Percentiles rank a stretch among this genome's conserved stretches.
Conservation (phyloP, 1,140 invertebrate genomes). For the Solenopsis invicta region DNA sequence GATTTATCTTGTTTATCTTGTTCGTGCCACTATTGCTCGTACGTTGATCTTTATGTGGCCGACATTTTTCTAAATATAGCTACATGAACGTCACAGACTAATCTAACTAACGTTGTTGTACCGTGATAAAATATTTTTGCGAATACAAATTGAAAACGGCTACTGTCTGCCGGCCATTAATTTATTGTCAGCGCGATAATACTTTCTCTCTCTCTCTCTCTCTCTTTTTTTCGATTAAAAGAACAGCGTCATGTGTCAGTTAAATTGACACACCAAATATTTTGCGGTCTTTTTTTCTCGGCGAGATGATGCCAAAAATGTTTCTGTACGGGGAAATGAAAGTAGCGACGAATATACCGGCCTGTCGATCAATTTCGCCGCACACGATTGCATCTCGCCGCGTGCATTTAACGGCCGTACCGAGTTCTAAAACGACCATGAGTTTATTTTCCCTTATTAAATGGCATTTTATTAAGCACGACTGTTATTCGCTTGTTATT, state of each 20-base stretch:
- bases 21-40: background rate
- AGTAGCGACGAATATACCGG: conserved; percentile 31
- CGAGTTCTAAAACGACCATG: conserved; percentile 2
- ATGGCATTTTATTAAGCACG: conserved; percentile 21
- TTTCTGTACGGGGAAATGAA: conserved; percentile 44
- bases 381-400: conserved; percentile 41
- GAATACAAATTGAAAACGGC: conserved; percentile 49
- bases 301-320: conserved; percentile 41
- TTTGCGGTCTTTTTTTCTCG: conserved; percentile 41
- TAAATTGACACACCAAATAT: conserved; percentile 48
- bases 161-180: conserved; percentile 7
- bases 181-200: conserved; percentile 26
- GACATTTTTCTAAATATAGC: conserved; percentile 33
- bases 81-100: background rate
- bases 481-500: background rate
- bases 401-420: conserved; percentile 23
- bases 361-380: conserved; percentile 52
- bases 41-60: background rate
- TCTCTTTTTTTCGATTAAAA: background rate
- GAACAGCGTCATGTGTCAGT: conserved; percentile 41
- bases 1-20: background rate
- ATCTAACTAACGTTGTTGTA: background rate
- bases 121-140: conserved; percentile 23
- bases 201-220: background rate
- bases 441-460: conserved; percentile 24